These are phyloP conservation scores for Machaerirhynchus nigripectus DNA, from an alignment of 2,113 vertebrate species.

Conservation along the genomic window DNA sequence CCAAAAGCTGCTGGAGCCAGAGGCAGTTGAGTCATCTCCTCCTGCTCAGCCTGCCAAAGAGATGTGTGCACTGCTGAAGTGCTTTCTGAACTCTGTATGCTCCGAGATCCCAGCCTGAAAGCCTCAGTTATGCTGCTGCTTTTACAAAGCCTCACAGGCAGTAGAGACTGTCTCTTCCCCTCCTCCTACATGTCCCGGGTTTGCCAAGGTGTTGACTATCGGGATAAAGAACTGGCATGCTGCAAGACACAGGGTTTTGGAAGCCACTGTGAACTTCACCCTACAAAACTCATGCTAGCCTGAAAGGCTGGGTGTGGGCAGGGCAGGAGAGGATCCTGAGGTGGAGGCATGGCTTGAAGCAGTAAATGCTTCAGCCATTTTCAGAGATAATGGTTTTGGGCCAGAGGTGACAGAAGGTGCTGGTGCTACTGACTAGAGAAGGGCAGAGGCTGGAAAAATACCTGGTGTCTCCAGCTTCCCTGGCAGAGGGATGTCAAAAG, in stretches of 20 bases:
- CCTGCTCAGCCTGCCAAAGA: slow-evolving; percentile 66
- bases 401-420: background rate
- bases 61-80: slow-evolving; percentile 32
- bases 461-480: background rate
- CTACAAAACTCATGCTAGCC: background rate
- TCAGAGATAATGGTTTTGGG: background rate
- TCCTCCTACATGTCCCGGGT: slow-evolving; percentile 23
- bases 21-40: slow-evolving; percentile 64
- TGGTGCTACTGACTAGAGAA: background rate
- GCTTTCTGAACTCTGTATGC: slow-evolving; percentile 37
- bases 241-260: background rate
- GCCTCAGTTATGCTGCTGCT: slow-evolving; percentile 54
- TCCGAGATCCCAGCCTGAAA: slow-evolving; percentile 40
- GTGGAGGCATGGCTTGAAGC: background rate
- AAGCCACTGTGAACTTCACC: background rate
- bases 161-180: background rate
- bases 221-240: background rate
- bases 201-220: background rate
- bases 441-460: background rate
- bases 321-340: background rate
- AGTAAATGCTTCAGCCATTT: background rate
- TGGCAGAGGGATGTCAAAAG: background rate
- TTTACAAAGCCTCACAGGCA: slow-evolving; percentile 53
- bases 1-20: slow-evolving; percentile 72
- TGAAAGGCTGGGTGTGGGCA: background rate